These are phyloP conservation scores for Pangasius mekongensis DNA, from an alignment of 2,797 vertebrate genomes.

Conservation along the genomic window DNA sequence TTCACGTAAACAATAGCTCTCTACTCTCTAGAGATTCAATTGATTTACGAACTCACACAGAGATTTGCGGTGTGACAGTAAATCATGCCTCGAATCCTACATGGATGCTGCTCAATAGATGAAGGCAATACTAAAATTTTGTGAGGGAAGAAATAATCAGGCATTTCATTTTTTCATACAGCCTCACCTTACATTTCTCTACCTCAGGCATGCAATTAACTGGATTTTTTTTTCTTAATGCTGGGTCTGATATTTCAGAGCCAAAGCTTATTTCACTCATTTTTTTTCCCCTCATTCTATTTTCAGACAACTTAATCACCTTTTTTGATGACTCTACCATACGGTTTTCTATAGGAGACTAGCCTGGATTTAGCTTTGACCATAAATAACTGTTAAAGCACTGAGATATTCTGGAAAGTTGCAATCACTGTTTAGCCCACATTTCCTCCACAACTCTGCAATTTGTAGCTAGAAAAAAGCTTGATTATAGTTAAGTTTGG, in stretches of 20 bases:
- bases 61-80: conserved; percentile 34
- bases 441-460: neutral
- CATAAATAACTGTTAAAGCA: conserved; percentile 63
- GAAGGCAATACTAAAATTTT: conserved; percentile 58
- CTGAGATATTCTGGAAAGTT: conserved; percentile 57
- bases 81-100: conserved; percentile 47
- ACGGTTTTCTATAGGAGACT: conserved; percentile 60
- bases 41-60: conserved; percentile 53
- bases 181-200: conserved; percentile 59
- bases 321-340: conserved; percentile 73
- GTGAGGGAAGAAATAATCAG: conserved; percentile 58
- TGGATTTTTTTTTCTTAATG: conserved; percentile 68
- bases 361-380: conserved; percentile 62
- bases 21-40: conserved; percentile 40
- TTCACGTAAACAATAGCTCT: conserved; percentile 45
- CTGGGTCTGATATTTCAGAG: conserved; percentile 60
- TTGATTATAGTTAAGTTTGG: conserved; percentile 33
- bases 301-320: conserved; percentile 74
- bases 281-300: conserved; percentile 54
- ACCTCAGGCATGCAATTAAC: conserved; percentile 72
- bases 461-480: neutral
- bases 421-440: conserved; percentile 42
- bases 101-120: conserved; percentile 45
- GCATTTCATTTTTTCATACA: conserved; percentile 68
- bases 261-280: conserved; percentile 13